phyloP scores from a whole-genome alignment of 1,140 invertebrate species.

The Zophobas morio region DNA sequence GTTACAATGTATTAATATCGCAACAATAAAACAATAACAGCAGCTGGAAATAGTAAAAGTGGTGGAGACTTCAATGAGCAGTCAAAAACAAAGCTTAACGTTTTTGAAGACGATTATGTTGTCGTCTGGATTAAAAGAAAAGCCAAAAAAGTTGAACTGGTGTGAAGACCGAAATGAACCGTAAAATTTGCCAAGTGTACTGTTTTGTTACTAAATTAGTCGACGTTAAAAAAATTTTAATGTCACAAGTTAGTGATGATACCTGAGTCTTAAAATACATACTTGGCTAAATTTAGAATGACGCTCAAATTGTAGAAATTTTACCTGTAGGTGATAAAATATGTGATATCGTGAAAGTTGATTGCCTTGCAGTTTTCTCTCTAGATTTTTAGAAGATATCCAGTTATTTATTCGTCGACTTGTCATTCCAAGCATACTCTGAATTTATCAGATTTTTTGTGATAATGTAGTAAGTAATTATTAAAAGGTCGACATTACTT shows the following conservation, averaged over 20 bases:
- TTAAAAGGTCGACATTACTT: conserved; percentile 23
- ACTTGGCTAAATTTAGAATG: conserved; percentile 29
- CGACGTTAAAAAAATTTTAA: too few species aligned
- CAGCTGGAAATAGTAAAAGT: neutral
- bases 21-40: too few species aligned
- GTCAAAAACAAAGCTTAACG: neutral
- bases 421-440: conserved; percentile 28
- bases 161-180: too few species aligned
- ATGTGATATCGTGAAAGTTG: conserved; percentile 57
- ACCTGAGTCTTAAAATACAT: neutral
- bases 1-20: neutral
- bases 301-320: conserved; percentile 48
- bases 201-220: too few species aligned
- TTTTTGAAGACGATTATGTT: neutral
- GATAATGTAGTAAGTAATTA: conserved; percentile 26
- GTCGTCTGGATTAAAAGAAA: too few species aligned
- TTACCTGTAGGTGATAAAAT: conserved; percentile 47
- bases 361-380: conserved; percentile 58
- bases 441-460: conserved; percentile 18
- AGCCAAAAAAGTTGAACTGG: too few species aligned
- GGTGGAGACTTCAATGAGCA: neutral
- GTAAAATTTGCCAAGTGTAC: too few species aligned
- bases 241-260: too few species aligned
- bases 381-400: conserved; percentile 47
- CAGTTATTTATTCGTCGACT: conserved; percentile 30